phyloP scores from a whole-genome alignment of 2,888 invertebrate species.

The Drosophila leonis region DNA sequence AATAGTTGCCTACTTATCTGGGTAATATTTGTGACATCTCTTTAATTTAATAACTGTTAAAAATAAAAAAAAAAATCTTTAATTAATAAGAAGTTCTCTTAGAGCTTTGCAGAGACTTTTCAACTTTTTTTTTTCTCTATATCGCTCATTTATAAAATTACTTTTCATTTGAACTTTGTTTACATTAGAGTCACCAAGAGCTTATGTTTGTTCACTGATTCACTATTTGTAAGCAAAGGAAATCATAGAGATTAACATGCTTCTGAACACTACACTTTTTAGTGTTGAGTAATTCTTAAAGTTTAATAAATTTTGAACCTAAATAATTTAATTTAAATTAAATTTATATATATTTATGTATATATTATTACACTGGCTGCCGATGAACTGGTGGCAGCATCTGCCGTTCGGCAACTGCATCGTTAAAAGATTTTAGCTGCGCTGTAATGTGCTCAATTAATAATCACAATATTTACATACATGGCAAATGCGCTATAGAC shows the following conservation, averaged over 20 bases:
- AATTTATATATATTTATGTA: background rate
- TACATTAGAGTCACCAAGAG: background rate
- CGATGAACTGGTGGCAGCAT: background rate
- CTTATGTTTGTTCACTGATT: background rate
- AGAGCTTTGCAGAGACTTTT: background rate
- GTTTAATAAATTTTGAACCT: too few relatives aligned
- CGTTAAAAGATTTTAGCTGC: background rate
- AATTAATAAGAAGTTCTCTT: background rate
- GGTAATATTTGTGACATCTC: background rate
- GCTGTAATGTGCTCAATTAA: background rate
- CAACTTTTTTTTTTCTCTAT: background rate
- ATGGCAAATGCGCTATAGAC: background rate
- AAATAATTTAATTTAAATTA: too few relatives aligned
- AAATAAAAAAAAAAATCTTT: too few relatives aligned
- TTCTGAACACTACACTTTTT: background rate
- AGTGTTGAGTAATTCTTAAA: background rate
- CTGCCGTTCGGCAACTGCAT: constrained; percentile 7
- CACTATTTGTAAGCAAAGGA: background rate
- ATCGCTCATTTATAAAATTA: background rate
- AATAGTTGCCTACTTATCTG: constrained; percentile 17
- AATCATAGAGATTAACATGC: background rate
- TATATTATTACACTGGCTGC: background rate
- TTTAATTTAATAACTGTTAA: background rate
- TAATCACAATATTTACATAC: constrained; percentile 1
- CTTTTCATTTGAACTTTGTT: background rate